These are phyloP conservation scores for Exephanes ischioxanthus DNA, from an alignment of 2,888 invertebrate genomes.

Conservation along the genomic window DNA sequence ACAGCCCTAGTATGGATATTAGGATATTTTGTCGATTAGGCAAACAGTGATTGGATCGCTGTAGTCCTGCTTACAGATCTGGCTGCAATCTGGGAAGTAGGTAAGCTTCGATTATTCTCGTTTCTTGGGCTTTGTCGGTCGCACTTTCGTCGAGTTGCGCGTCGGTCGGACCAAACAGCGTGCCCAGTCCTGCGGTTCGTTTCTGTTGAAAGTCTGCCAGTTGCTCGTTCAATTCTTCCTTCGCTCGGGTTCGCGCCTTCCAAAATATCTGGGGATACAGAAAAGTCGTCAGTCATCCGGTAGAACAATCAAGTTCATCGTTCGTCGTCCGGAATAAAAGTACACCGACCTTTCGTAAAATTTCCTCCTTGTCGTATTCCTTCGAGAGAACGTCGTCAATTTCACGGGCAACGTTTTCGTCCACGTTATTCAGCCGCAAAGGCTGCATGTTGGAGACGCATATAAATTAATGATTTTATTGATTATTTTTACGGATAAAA, in stretches of 20 bases:
- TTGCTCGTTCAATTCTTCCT: constrained; percentile 92
- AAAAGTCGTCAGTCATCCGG: constrained; percentile 9
- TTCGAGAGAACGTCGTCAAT: constrained; percentile 94
- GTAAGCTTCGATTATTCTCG: constrained; percentile 90
- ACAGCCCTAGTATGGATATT: neutral
- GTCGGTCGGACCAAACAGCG: constrained; percentile 95
- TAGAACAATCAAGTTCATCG: neutral
- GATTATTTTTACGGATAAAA: constrained; percentile 3
- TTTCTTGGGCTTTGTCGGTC: constrained; percentile 92
- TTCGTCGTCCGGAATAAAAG: neutral
- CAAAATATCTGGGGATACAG: constrained; percentile 89
- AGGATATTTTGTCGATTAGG: neutral
- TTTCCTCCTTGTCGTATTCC: constrained; percentile 96
- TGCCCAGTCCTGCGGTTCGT: constrained; percentile 94
- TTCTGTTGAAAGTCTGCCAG: constrained; percentile 95
- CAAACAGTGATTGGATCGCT: neutral
- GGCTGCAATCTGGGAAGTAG: constrained; percentile 91
- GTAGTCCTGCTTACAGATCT: constrained; percentile 86
- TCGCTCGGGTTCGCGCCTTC: constrained; percentile 94
- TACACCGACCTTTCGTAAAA: constrained; percentile 90
- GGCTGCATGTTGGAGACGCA: constrained; percentile 87
- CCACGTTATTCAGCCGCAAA: constrained; percentile 91
- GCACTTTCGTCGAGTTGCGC: constrained; percentile 92
- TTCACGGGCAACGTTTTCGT: constrained; percentile 95
- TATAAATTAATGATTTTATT: neutral